Base-by-base conservation (phyloP, 2,113 vertebrate genomes). In the Oreochromis niloticus region DNA sequence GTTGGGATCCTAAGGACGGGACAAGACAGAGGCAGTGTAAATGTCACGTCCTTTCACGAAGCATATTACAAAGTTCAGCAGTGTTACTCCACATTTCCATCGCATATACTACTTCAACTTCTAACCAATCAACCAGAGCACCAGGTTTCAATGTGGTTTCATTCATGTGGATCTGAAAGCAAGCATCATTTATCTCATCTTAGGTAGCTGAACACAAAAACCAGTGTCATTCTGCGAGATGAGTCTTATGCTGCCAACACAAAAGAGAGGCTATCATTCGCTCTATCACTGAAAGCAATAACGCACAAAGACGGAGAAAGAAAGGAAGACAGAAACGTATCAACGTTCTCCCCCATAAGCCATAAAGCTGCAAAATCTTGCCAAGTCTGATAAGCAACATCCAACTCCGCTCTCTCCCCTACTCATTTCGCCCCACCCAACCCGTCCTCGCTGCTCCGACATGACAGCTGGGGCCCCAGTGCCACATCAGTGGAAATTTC, bases 401-500 rank as follows among this genome's bases (percentile, higher is more conserved):
- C 89, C 80, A 90, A 81, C n/a, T 2, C 86, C 50, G 46, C 73
- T 68, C 32, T 41, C 48, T 52, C 82, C 55, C 39, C 66, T 78
- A 41, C 84, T 88, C 81, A 82, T 90, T 82, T 89, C 84, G 63
- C 84, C 83, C 83, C 81, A 68, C 71, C 83, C 56, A 57, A 17
- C 57, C 84, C 80, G 56, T 87, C 91, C 90, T 80, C 54, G 17
- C 71, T 22, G 55, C 85, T 91, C 82, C n/a, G 6, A 63, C 88
- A 84, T 84, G 88, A 95, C 94, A 94, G 93, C 93, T 95, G 93
- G 84, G 92, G 88, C 91, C 91, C 68, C 48, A 54, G 85, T 89
- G 81, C 85, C 86, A 93, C 87, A 94, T 94, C 94, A 92, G 89
- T 92, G 91, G 92, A 94, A 91, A 94, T 95, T 90, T 95, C 86